These are phyloP conservation scores for Drosophila picticornis DNA, from an alignment of 2,888 invertebrate genomes.

Conservation along the genomic window DNA sequence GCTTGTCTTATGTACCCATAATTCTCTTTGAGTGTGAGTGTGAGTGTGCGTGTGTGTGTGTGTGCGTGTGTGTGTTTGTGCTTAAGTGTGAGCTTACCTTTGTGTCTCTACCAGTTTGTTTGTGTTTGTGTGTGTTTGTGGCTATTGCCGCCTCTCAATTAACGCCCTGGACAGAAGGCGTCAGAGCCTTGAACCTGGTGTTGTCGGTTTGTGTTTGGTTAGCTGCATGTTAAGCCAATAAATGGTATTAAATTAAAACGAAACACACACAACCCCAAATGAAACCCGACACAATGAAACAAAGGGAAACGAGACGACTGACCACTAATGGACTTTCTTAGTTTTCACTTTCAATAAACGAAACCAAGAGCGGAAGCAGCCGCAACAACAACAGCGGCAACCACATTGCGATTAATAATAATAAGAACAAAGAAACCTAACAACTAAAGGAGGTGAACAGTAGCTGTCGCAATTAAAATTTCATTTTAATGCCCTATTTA, in stretches of 20 bases:
- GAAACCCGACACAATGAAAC: conserved; percentile 13
- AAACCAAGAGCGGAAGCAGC: conserved; percentile 40
- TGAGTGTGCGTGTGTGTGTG: conserved; percentile 8
- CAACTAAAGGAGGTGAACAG: conserved; percentile 28
- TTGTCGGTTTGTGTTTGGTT: conserved; percentile 16
- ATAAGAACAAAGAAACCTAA: conserved; percentile 30
- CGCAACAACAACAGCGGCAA: conserved; percentile 10
- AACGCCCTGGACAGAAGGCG: conserved; percentile 27
- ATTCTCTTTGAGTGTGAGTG: conserved; percentile 17
- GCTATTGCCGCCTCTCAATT: conserved; percentile 55
- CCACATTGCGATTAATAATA: conserved; percentile 18
- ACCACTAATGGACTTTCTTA: conserved; percentile 70
- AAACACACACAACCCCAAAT: conserved; percentile 13
- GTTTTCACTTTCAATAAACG: conserved; percentile 43
- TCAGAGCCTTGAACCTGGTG: conserved; percentile 32
- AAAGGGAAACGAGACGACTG: conserved; percentile 44
- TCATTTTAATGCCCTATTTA: conserved; percentile 70
- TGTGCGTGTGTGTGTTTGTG: conserved; percentile 18
- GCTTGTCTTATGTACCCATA: conserved; percentile 28
- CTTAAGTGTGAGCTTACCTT: conserved; percentile 28
- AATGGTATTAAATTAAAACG: conserved; percentile 57
- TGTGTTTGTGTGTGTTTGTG: conserved; percentile 21
- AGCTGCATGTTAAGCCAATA: conserved; percentile 72
- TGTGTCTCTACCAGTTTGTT: conserved; percentile 6
- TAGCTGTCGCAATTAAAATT: conserved; percentile 75